Percentiles rank a stretch among this genome's conserved stretches.
Conservation (phyloP, 64 coral and sea anemone genomes). For the Pachyseris speciosa region DNA sequence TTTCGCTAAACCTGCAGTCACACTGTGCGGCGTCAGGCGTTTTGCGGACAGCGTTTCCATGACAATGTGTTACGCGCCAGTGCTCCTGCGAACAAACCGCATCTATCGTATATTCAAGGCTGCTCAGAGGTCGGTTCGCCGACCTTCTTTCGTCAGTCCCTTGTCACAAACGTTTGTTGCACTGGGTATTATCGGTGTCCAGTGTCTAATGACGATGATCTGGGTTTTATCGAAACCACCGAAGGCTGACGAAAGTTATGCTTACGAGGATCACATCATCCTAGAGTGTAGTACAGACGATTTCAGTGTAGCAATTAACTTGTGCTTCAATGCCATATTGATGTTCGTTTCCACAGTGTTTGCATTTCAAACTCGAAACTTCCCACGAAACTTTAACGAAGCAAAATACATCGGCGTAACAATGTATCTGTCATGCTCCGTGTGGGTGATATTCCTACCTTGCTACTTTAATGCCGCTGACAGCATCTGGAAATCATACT, state of each 20-base stretch:
- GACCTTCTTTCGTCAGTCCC: constrained; percentile 86
- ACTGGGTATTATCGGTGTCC: constrained; percentile 64
- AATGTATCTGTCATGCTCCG: constrained; percentile 96
- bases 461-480: constrained; percentile 85
- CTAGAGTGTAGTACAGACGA: constrained; percentile 68
- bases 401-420: constrained; percentile 97
- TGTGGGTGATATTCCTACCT: constrained; percentile 92
- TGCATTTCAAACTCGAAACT: constrained; percentile 93
- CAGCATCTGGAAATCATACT: constrained; percentile 64
- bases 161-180: constrained; percentile 80
- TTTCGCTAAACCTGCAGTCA: constrained; percentile 44
- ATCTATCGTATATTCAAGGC: constrained; percentile 95
- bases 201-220: constrained; percentile 78
- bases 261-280: constrained; percentile 55
- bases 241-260: constrained; percentile 30
- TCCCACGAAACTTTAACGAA: constrained; percentile 98
- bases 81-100: constrained; percentile 85
- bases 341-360: constrained; percentile 81
- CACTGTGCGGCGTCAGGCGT: constrained; percentile 58
- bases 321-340: constrained; percentile 82
- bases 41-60: constrained; percentile 65
- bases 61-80: constrained; percentile 86
- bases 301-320: constrained; percentile 82
- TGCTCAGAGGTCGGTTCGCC: constrained; percentile 77
- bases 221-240: constrained; percentile 86